Percentiles rank a stretch among this genome's conserved stretches.
Conservation (phyloP, 1,140 invertebrate genomes). For the Scaptomyza montana region DNA sequence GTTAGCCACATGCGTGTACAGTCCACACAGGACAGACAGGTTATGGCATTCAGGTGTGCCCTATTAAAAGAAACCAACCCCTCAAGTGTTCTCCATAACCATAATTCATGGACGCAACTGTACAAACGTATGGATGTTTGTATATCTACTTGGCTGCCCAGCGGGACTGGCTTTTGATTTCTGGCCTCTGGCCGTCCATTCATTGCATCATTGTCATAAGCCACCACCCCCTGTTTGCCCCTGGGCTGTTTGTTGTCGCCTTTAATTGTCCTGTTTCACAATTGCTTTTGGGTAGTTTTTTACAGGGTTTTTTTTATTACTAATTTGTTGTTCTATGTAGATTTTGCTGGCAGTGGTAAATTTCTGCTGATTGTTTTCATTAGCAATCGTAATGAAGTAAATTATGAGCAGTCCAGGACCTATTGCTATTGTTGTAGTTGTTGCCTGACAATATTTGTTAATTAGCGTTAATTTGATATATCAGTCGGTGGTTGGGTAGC, state of each 20-base stretch:
- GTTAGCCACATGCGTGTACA: constrained; percentile 70
- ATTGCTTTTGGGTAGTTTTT: constrained; percentile 70
- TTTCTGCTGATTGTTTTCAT: constrained; percentile 81
- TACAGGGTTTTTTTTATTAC: constrained; percentile 42
- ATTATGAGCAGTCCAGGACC: constrained; percentile 70
- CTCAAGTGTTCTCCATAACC: constrained; percentile 1
- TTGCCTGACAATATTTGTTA: constrained; percentile 55
- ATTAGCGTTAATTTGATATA: constrained; percentile 79
- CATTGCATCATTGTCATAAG: constrained; percentile 73
- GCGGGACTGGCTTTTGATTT: constrained; percentile 76
- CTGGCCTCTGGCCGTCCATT: constrained; percentile 44
- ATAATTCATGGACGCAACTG: constrained; percentile 72
- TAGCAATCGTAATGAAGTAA: constrained; percentile 80
- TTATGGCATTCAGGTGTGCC: constrained; percentile 77
- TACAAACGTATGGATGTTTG: constrained; percentile 28
- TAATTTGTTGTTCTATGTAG: constrained; percentile 49
- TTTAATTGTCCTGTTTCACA: constrained; percentile 65
- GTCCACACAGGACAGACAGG: constrained; percentile 50
- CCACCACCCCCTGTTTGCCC: constrained; percentile 59
- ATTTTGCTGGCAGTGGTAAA: constrained; percentile 59
- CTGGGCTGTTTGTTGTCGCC: constrained; percentile 75
- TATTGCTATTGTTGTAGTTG: constrained; percentile 16
- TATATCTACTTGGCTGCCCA: constrained; percentile 44
- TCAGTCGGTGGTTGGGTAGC: constrained; percentile 30
- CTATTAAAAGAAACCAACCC: constrained; percentile 43